These are phyloP conservation scores for Herminia tarsipennalis DNA, from an alignment of 2,888 invertebrate genomes.

Conservation along the genomic window DNA sequence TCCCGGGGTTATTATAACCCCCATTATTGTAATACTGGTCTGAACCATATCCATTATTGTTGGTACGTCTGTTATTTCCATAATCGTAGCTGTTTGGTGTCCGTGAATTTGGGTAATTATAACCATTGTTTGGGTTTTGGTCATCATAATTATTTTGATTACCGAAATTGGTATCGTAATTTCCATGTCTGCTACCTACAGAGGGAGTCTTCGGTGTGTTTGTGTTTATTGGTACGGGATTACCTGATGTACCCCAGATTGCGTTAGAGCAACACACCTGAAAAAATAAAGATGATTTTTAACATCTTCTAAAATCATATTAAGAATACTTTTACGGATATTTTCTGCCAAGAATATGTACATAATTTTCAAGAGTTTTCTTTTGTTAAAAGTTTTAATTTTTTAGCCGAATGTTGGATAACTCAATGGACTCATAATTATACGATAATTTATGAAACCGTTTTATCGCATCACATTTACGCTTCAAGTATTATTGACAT, in stretches of 20 bases:
- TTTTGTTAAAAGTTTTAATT: no score
- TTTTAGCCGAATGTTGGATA: no score
- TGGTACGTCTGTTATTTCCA: constrained; percentile 7
- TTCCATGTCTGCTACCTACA: constrained; percentile 10
- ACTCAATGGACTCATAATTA: constrained; percentile 33
- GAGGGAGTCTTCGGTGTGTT: not conserved
- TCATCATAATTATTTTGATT: constrained; percentile 18
- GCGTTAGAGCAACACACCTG: constrained; percentile 63
- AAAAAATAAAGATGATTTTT: constrained; percentile 22
- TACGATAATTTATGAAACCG: constrained; percentile 36
- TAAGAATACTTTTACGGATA: not conserved
- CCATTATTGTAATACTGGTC: constrained; percentile 15
- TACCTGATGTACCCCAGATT: constrained; percentile 6
- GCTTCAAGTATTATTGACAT: constrained; percentile 33
- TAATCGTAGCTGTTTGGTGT: constrained; percentile 4
- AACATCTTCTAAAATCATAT: not conserved
- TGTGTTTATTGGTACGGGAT: not conserved
- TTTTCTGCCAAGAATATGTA: no score
- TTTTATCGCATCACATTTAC: constrained; percentile 35
- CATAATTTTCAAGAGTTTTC: no score
- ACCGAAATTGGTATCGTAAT: constrained; percentile 17
- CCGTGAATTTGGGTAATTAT: constrained; percentile 16
- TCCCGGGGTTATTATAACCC: constrained; percentile 1
- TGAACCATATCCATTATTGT: constrained; percentile 18
- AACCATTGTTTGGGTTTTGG: constrained; percentile 8